Evolutionary conservation across 2,797 vertebrate species (phyloP).

Genomic region (Rhinichthys osculus): DNA sequence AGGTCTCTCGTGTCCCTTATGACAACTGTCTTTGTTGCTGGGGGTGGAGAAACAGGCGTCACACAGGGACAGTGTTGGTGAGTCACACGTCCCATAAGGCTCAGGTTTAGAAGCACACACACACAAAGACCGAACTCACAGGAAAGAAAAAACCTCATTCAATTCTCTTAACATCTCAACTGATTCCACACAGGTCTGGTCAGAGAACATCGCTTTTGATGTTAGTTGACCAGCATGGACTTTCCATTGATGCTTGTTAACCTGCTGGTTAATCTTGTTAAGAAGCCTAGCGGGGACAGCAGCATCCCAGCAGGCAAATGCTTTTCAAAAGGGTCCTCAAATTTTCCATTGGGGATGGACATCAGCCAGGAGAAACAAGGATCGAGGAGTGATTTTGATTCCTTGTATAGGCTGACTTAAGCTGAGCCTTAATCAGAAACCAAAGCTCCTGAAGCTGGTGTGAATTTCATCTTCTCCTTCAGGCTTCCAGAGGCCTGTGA

Average conservation of each 20-base stretch:
- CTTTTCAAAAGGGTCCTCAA: neutral
- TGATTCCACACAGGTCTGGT: neutral
- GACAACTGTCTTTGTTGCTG: slow-evolving; percentile 46
- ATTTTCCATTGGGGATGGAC: neutral
- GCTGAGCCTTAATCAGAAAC: slow-evolving; percentile 57
- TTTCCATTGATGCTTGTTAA: neutral
- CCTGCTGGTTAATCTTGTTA: slow-evolving; percentile 1
- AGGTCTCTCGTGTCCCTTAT: slow-evolving; percentile 64
- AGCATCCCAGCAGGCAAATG: neutral
- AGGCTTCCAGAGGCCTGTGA: slow-evolving; percentile 62
- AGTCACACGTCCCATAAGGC: slow-evolving; percentile 32
- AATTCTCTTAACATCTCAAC: neutral
- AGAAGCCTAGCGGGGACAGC: neutral
- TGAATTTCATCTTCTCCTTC: slow-evolving; percentile 43
- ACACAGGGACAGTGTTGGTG: slow-evolving; percentile 53
- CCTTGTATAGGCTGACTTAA: neutral
- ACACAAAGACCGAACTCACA: neutral
- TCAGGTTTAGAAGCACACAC: slow-evolving; percentile 46
- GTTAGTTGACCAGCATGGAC: neutral
- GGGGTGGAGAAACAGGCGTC: slow-evolving; percentile 62
- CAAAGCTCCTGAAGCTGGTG: slow-evolving; percentile 42
- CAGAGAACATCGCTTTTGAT: neutral
- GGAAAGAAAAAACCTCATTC: neutral
- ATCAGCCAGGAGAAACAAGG: slow-evolving; percentile 4
- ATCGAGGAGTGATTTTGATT: slow-evolving; percentile 12